Conservation (phyloP, 2,888 invertebrate genomes). For the Pegoplata infirma region DNA sequence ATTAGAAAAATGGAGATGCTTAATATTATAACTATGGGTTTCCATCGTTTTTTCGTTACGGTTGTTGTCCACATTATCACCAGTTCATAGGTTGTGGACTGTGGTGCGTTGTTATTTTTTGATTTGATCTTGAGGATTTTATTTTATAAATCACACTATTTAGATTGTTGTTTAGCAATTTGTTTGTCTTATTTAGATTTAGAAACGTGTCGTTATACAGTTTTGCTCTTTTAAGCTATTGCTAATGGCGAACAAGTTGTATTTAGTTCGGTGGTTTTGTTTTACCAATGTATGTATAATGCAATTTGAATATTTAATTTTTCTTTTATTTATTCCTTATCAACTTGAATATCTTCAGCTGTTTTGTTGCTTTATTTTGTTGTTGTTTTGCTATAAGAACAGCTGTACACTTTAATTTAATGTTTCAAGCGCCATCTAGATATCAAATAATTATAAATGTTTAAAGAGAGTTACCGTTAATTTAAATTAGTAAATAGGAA, state of each 20-base stretch:
- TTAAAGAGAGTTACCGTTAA: too few species aligned
- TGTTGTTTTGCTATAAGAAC: background rate
- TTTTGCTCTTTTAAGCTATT: conserved; percentile 8
- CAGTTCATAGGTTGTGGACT: conserved; percentile 16
- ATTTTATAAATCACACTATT: background rate
- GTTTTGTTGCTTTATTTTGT: conserved; percentile 24
- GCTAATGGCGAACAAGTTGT: conserved; percentile 39
- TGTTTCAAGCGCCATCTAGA: conserved; percentile 16
- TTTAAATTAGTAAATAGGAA: too few species aligned
- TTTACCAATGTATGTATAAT: background rate
- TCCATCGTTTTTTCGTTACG: conserved; percentile 70
- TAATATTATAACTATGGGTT: conserved; percentile 66
- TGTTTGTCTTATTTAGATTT: background rate
- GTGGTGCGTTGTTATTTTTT: background rate
- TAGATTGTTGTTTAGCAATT: background rate
- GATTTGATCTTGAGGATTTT: background rate
- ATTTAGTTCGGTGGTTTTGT: conserved; percentile 18
- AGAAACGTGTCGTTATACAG: conserved; percentile 23
- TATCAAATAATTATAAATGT: too few species aligned
- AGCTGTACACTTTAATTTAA: conserved; percentile 13
- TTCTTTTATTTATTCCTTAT: conserved; percentile 24
- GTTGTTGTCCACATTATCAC: conserved; percentile 66
- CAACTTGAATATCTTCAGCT: conserved; percentile 11
- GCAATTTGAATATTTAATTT: conserved; percentile 41
- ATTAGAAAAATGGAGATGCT: conserved; percentile 66